Percentiles rank a stretch among this genome's conserved stretches.
These are phyloP conservation scores for Eurytoma adleriae DNA, from an alignment of 2,888 invertebrate species.

Conservation along the genomic window DNA sequence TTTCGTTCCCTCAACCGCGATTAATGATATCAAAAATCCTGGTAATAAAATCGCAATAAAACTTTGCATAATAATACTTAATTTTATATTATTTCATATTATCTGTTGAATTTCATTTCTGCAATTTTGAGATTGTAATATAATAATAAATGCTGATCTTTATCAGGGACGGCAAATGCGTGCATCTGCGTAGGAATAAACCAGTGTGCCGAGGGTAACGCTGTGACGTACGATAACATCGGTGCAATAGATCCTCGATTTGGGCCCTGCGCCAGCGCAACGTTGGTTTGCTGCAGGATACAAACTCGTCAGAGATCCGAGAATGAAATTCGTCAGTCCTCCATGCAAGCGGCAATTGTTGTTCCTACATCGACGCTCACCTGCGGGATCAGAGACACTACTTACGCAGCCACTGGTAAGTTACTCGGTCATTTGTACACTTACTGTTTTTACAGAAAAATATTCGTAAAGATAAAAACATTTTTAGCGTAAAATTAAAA, in stretches of 20 bases:
- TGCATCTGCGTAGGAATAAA: constrained; percentile 68
- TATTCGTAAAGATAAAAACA: no score
- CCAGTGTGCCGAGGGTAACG: constrained; percentile 64
- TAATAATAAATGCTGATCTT: no score
- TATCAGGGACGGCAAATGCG: constrained; percentile 65
- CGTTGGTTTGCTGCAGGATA: constrained; percentile 70
- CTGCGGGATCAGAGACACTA: constrained; percentile 65
- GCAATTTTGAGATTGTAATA: no score
- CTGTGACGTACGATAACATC: constrained; percentile 62
- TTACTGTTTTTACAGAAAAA: no score
- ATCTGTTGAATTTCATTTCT: no score
- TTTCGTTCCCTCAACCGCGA: no score
- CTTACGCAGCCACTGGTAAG: constrained; percentile 56
- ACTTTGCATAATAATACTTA: no score
- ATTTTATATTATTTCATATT: no score
- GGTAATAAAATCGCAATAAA: constrained; percentile 14
- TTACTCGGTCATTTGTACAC: background rate
- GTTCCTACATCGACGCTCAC: background rate
- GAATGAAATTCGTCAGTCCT: constrained; percentile 8
- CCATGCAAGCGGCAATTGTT: background rate
- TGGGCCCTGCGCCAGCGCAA: constrained; percentile 67
- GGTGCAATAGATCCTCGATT: constrained; percentile 71
- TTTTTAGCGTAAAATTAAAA: no score
- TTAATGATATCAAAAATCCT: constrained; percentile 27
- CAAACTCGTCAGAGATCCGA: constrained; percentile 29